These are phyloP conservation scores for Drosophila anceps DNA, from an alignment of 2,888 invertebrate genomes.

Conservation along the genomic window DNA sequence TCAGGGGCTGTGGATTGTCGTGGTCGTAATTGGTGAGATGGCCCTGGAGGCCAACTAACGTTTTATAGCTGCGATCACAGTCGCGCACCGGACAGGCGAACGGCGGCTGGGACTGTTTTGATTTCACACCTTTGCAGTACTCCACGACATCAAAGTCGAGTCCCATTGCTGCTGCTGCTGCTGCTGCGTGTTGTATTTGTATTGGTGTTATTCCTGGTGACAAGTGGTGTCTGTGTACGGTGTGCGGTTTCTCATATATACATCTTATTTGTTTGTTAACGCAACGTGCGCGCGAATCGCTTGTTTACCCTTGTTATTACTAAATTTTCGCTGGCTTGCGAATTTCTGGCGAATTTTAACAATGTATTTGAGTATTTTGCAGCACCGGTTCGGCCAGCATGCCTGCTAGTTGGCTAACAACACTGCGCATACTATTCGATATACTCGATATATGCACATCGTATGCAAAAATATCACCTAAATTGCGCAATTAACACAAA, in stretches of 20 bases:
- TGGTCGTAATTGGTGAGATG: constrained; percentile 95
- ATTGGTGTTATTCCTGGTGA: constrained; percentile 48
- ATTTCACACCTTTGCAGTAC: constrained; percentile 91
- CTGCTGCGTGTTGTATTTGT: constrained; percentile 42
- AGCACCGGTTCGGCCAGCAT: constrained; percentile 54
- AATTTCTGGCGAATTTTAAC: constrained; percentile 71
- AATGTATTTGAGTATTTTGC: constrained; percentile 68
- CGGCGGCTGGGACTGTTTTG: constrained; percentile 89
- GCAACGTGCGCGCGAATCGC: constrained; percentile 56
- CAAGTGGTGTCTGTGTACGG: constrained; percentile 57
- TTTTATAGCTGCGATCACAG: constrained; percentile 94
- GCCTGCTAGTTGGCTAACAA: constrained; percentile 39
- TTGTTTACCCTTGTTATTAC: constrained; percentile 63
- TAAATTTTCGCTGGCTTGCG: constrained; percentile 73
- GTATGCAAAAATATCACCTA: neutral
- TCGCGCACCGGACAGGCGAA: constrained; percentile 94
- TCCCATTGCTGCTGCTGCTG: constrained; percentile 87
- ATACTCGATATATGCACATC: constrained; percentile 45
- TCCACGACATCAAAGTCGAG: constrained; percentile 94
- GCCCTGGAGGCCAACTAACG: constrained; percentile 93
- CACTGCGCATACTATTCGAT: constrained; percentile 51
- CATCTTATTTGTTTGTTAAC: constrained; percentile 66
- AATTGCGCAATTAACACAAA: neutral
- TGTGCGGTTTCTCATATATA: constrained; percentile 51
- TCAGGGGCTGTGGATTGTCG: constrained; percentile 90